Evolutionary conservation across 2,797 vertebrate genomes (phyloP).

Genomic region (Enteromius anoplus): DNA sequence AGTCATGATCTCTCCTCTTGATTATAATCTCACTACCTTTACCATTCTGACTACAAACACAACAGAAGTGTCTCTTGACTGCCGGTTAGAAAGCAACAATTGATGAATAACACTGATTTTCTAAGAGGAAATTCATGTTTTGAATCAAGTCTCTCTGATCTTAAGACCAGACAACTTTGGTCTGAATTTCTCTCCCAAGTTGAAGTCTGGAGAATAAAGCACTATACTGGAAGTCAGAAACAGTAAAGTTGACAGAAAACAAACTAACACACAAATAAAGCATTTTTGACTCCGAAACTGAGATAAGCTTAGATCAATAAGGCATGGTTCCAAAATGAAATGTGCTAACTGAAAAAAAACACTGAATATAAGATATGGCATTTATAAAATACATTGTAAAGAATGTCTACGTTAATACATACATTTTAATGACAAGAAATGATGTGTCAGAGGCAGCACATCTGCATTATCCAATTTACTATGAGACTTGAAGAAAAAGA

Average conservation of each 20-base stretch:
- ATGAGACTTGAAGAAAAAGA: neutral
- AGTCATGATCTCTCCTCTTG: conserved; percentile 29
- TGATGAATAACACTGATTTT: neutral
- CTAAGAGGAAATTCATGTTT: neutral
- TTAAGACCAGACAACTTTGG: neutral
- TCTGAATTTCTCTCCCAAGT: neutral
- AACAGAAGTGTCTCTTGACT: neutral
- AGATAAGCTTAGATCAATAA: too few species aligned
- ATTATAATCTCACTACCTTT: conserved; percentile 16
- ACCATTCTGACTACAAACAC: conserved; percentile 1
- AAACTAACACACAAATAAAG: too few species aligned
- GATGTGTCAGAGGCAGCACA: neutral
- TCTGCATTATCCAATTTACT: neutral
- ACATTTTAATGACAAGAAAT: neutral
- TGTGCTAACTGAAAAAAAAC: too few species aligned
- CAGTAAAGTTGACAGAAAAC: neutral
- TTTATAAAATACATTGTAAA: neutral
- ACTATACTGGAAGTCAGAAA: neutral
- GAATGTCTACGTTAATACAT: neutral
- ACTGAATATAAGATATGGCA: too few species aligned
- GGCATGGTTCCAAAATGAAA: too few species aligned
- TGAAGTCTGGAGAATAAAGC: too few species aligned
- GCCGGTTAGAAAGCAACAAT: neutral
- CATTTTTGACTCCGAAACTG: too few species aligned
- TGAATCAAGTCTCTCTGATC: neutral